A percentile compares a stretch with the other conserved stretches of the same genome.
Conservation (phyloP, 2,113 vertebrate species). For the Climacteris rufus region DNA sequence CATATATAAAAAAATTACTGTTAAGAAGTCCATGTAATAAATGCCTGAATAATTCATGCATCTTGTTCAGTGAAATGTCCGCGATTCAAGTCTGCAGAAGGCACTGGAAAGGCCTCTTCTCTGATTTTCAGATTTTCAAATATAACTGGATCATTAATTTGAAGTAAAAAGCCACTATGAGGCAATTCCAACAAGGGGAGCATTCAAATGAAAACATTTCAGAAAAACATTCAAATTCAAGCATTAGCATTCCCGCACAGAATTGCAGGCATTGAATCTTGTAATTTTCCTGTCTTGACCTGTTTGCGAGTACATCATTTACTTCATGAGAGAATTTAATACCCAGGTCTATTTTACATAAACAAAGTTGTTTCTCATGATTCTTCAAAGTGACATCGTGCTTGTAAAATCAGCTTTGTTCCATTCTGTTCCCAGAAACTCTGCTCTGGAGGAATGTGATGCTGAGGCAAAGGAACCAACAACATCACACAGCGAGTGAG, state of each 20-base stretch:
- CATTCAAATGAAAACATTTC: not conserved
- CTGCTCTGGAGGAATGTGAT: not conserved
- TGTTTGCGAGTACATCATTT: not conserved
- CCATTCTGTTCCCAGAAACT: not conserved
- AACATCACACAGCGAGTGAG: too few relatives aligned
- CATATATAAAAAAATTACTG: not conserved
- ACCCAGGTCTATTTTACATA: not conserved
- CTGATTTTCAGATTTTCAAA: not conserved
- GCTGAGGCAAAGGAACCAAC: not conserved
- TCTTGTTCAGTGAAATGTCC: not conserved
- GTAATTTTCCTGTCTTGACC: not conserved
- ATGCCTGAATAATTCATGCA: not conserved
- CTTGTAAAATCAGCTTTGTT: not conserved
- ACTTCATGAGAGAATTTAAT: not conserved
- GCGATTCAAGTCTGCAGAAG: not conserved
- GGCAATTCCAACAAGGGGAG: not conserved
- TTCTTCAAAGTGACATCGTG: not conserved
- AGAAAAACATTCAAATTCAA: not conserved
- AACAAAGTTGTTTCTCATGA: not conserved
- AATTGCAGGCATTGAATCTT: not conserved
- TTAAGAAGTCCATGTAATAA: fast-evolving
- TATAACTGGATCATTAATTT: not conserved
- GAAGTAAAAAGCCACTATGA: not conserved
- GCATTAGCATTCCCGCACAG: not conserved
- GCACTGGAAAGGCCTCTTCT: not conserved